phyloP scores from a whole-genome alignment of 2,113 vertebrate species.

The Sylvietta virens region DNA sequence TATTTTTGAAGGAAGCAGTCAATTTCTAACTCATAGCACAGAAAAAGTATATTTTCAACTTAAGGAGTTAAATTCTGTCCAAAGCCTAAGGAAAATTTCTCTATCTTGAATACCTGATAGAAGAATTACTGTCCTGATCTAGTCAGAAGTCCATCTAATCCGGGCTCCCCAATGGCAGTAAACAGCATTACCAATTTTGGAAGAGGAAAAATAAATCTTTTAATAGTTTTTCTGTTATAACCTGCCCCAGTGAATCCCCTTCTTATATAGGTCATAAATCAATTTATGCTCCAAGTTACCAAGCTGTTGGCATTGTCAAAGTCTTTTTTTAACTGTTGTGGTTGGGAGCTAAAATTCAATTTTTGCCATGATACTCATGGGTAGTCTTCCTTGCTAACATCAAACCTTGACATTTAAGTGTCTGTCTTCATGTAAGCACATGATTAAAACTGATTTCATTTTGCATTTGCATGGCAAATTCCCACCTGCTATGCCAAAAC shows the following conservation, averaged over 20 bases:
- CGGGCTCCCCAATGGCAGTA: not conserved
- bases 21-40: not conserved
- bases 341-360: not conserved
- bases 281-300: not conserved
- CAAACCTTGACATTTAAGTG: not conserved
- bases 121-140: not conserved
- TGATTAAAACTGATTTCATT: not conserved
- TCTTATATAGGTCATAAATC: not conserved
- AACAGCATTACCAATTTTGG: not conserved
- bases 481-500: not conserved
- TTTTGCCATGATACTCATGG: not conserved
- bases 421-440: not conserved
- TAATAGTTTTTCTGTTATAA: not conserved
- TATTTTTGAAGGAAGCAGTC: not conserved
- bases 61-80: not conserved
- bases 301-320: not conserved
- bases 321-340: not conserved
- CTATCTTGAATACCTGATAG: not conserved
- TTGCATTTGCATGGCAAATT: not conserved
- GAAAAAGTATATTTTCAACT: not conserved
- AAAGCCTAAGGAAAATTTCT: not conserved
- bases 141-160: not conserved
- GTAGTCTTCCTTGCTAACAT: not conserved
- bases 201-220: not conserved
- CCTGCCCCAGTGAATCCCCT: not conserved